phyloP scores from a whole-genome alignment of 2,113 vertebrate species.

The Paraplagusia blochii region DNA sequence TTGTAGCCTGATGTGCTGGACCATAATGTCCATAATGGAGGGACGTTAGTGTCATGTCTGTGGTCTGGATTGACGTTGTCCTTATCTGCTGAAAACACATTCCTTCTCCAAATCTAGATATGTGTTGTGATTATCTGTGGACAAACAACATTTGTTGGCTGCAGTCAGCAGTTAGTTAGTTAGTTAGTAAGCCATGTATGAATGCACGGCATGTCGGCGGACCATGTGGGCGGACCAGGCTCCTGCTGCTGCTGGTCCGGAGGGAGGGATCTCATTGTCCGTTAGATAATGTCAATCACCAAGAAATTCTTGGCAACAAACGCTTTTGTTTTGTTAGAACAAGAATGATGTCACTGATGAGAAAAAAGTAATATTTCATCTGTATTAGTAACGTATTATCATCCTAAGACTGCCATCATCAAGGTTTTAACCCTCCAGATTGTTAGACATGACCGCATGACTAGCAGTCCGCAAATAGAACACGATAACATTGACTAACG shows the following conservation, averaged over 20 bases:
- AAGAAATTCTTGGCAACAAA: neutral
- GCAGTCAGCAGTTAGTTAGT: conserved; percentile 26
- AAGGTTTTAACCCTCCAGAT: no score
- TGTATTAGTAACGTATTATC: no score
- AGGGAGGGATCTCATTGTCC: neutral
- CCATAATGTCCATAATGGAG: neutral
- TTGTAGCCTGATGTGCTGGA: no score
- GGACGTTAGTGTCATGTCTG: conserved; percentile 10
- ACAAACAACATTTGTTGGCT: conserved; percentile 34
- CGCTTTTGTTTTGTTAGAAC: neutral
- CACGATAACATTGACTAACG: no score
- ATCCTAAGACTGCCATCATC: no score
- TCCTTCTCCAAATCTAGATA: conserved; percentile 7
- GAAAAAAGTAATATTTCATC: no score
- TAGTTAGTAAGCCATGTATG: conserved; percentile 45
- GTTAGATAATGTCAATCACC: conserved; percentile 4
- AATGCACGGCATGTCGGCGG: conserved; percentile 43
- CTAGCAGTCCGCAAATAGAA: no score
- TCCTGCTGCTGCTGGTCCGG: neutral
- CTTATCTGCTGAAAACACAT: conserved; percentile 5
- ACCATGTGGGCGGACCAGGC: conserved; percentile 18
- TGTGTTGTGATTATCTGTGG: conserved; percentile 24
- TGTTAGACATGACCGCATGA: no score
- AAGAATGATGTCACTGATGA: neutral
- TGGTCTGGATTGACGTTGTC: conserved; percentile 11